Percentiles rank a stretch among this genome's conserved stretches.
phyloP scores from a whole-genome alignment of 2,113 vertebrate genomes.

The Tachysurus vachellii region DNA sequence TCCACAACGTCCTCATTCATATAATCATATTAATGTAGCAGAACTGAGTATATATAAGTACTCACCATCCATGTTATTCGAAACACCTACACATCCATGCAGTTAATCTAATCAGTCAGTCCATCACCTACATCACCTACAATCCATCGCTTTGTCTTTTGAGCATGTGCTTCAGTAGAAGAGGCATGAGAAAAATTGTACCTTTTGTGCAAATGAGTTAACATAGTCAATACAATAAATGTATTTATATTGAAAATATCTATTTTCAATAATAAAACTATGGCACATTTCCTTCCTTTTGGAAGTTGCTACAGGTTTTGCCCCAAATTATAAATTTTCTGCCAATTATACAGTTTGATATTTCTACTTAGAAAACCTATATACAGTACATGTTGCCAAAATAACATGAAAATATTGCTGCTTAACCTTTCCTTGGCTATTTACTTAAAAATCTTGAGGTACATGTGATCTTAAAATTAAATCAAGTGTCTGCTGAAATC shows the following conservation, averaged over 20 bases:
- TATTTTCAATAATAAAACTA: no score
- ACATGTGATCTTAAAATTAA: neutral
- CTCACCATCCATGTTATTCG: no score
- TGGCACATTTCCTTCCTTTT: no score
- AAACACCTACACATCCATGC: no score
- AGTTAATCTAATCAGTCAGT: no score
- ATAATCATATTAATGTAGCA: no score
- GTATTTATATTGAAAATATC: no score
- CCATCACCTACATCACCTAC: no score
- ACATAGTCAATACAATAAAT: neutral
- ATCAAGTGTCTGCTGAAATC: neutral
- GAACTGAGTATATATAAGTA: no score
- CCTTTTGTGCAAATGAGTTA: neutral
- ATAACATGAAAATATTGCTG: neutral
- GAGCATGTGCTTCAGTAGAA: neutral
- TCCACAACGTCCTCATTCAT: no score
- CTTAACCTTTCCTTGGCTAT: neutral
- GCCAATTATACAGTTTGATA: no score
- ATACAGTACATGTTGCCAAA: neutral
- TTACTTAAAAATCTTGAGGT: neutral
- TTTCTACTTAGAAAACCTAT: neutral
- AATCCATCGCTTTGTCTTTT: neutral
- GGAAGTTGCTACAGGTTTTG: neutral
- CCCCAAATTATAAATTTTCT: no score
- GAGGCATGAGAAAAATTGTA: neutral